Evolutionary conservation across 2,113 vertebrate genomes (phyloP), one percentile per base, ranked within the genome.

Genomic region (Otocyon megalotis): DNA sequence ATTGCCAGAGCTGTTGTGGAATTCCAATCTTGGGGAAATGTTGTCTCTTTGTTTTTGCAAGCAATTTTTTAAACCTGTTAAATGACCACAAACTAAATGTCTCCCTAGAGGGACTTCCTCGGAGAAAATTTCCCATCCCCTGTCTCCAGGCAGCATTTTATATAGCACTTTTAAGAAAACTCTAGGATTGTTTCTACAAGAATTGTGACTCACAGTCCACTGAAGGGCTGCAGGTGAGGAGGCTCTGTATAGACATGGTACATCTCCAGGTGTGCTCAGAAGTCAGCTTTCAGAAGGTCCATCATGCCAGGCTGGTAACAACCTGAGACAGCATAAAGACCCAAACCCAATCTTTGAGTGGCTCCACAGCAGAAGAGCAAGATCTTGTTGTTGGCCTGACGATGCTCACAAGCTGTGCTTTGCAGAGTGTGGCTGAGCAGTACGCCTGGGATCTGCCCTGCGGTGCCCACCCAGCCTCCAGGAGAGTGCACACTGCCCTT

Each of bases 321-420:
- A 48, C 43, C 35, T 0, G 1, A 67, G 65, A 32, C 35, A 60
- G 37, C 35, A 62, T 54, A n/a, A 65, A 81, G 62, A 80, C 35
- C 35, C 12, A 3, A 53, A 58, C 62, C 43, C 69, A 48, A 63
- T 87, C 37, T 28, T 0, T 1, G 8, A 76, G 62, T 11, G 50
- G 28, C n/a, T 65, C 37, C 79, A 26, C 1, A 2, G 20, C 22
- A 35, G 19, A n/a, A 28, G 20, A 28, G 30, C 22, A 69, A 6
- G 62, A 22, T 54, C 71, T 16, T 53, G 53, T 48, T 0, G 0
- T 58, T 84, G 35, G 8, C 10, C 2, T 69, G 3, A 0, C 15
- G 0, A 0, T 62, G 50, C 43, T 63, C 13, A 4, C 3, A 0
- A 0, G n/a, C 50, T 58, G 50, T 69, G 50, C 32, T 43, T 62